Percentiles rank a stretch among this genome's conserved stretches.
phyloP scores from a whole-genome alignment of 2,113 vertebrate species.

The Acanthochromis polyacanthus region DNA sequence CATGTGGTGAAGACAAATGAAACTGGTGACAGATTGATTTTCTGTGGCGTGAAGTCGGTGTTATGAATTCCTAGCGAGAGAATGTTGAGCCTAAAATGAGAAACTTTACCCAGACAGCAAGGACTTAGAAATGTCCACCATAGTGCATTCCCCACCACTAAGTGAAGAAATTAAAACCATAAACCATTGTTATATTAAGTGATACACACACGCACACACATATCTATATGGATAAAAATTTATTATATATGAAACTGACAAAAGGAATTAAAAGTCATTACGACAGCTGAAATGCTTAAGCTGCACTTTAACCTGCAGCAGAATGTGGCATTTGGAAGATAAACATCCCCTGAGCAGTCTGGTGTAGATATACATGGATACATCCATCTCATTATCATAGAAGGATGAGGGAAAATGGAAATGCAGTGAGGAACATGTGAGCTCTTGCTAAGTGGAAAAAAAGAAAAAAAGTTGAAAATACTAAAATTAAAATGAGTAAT shows the following conservation, averaged over 20 bases:
- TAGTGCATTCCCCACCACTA: slow-evolving; percentile 3
- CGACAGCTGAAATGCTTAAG: background rate
- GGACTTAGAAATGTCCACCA: background rate
- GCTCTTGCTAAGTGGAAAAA: background rate
- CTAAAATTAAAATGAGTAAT: no score
- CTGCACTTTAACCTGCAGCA: background rate
- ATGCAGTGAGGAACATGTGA: background rate
- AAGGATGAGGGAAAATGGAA: background rate
- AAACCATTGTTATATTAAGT: background rate
- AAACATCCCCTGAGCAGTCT: background rate
- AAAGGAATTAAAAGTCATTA: background rate
- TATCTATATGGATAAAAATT: no score
- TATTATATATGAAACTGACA: background rate
- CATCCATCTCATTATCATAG: background rate
- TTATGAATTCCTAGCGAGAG: slow-evolving; percentile 12
- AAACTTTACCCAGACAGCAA: slow-evolving; percentile 1
- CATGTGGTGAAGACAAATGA: slow-evolving; percentile 41
- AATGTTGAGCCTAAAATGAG: slow-evolving; percentile 25
- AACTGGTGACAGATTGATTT: slow-evolving; percentile 41
- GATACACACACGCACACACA: no score
- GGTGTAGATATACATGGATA: background rate
- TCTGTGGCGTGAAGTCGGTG: slow-evolving; percentile 18
- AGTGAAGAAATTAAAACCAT: slow-evolving; percentile 33
- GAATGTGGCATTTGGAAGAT: background rate
- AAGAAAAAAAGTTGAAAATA: background rate